phyloP scores from a whole-genome alignment of 2,888 invertebrate genomes.

The Chrysodeixis includens region DNA sequence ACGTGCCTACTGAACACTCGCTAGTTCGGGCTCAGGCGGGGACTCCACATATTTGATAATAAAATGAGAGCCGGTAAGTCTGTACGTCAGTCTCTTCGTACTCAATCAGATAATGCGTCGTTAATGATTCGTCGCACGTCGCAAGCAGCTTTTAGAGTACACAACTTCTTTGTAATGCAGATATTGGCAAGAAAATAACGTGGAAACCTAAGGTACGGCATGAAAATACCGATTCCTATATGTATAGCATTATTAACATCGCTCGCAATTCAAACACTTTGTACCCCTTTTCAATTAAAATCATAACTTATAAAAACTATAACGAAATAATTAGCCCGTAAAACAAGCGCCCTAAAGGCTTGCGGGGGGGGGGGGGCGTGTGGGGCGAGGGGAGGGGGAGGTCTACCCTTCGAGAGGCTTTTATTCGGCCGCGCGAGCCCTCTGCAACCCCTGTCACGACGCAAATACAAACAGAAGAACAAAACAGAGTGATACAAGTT shows the following conservation, averaged over 20 bases:
- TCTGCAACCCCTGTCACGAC: slow-evolving; percentile 7
- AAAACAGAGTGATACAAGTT: too few relatives aligned
- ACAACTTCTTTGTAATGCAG: too few relatives aligned
- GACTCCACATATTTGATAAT: slow-evolving; percentile 20
- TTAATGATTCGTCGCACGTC: slow-evolving; percentile 35
- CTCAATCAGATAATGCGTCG: slow-evolving; percentile 27
- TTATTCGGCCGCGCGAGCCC: slow-evolving; percentile 29
- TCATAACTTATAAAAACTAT: slow-evolving; percentile 43
- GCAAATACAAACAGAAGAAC: slow-evolving; percentile 13
- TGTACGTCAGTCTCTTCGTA: slow-evolving; percentile 38
- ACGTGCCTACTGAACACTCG: slow-evolving; percentile 33
- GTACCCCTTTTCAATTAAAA: slow-evolving; percentile 29
- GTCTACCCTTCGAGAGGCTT: slow-evolving; percentile 41
- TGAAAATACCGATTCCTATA: neutral
- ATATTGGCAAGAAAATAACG: too few relatives aligned
- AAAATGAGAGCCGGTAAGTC: slow-evolving; percentile 17
- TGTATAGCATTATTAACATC: neutral
- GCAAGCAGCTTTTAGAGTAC: slow-evolving; percentile 15
- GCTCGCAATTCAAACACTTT: neutral
- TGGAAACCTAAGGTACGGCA: neutral
- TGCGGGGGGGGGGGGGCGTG: neutral
- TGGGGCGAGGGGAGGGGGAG: neutral
- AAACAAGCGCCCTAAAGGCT: slow-evolving; percentile 30
- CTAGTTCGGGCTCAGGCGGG: slow-evolving; percentile 19
- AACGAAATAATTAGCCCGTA: slow-evolving; percentile 41